These are phyloP conservation scores for Smithornis capensis DNA, from an alignment of 2,113 vertebrate species.

Conservation along the genomic window DNA sequence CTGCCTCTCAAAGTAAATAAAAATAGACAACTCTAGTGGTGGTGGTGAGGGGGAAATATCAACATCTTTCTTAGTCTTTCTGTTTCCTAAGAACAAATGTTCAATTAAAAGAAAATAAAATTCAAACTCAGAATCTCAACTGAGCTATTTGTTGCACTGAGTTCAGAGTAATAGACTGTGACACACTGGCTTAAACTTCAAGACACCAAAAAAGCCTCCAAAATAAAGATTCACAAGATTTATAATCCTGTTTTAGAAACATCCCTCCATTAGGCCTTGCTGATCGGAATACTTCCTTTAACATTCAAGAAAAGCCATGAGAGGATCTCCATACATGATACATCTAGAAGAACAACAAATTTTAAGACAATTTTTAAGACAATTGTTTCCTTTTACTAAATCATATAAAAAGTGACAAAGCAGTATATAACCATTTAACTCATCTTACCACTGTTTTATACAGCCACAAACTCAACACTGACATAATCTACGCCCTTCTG, in stretches of 20 bases:
- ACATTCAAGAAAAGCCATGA: background rate
- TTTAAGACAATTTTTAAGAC: background rate
- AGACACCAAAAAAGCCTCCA: background rate
- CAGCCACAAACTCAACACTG: background rate
- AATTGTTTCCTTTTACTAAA: background rate
- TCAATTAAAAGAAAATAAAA: background rate
- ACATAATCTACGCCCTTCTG: background rate
- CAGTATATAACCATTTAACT: background rate
- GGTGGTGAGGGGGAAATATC: background rate
- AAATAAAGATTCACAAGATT: background rate
- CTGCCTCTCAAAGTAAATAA: slow-evolving; percentile 31
- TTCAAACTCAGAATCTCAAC: background rate
- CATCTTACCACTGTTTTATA: slow-evolving; percentile 19
- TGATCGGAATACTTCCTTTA: background rate
- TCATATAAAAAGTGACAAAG: slow-evolving; percentile 29
- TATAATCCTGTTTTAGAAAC: background rate
- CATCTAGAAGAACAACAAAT: background rate
- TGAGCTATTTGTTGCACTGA: background rate
- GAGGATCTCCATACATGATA: background rate
- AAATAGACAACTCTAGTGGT: slow-evolving; percentile 12
- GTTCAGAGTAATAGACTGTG: background rate
- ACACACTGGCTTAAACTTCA: background rate
- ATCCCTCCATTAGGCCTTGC: background rate
- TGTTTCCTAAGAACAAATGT: slow-evolving; percentile 4
- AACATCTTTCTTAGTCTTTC: background rate